A percentile compares a stretch with the other conserved stretches of the same genome.
phyloP scores from a whole-genome alignment of 2,113 vertebrate species.

The Microcebus ravelobensis region DNA sequence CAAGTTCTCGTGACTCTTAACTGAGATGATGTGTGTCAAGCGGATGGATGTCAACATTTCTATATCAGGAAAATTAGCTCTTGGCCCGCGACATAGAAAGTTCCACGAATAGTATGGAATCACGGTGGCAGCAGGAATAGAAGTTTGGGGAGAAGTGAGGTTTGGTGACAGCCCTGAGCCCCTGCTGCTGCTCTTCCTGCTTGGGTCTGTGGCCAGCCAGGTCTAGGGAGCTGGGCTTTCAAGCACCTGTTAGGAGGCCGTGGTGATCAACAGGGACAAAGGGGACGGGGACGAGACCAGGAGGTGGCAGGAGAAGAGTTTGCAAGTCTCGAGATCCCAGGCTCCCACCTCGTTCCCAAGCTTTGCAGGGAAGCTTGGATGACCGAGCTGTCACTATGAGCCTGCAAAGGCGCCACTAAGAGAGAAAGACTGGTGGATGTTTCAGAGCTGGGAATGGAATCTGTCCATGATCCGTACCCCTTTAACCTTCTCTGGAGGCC shows the following conservation, averaged over 20 bases:
- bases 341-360: neutral
- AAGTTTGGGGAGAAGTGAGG: too few relatives aligned
- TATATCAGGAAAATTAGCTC: too few relatives aligned
- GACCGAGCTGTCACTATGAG: neutral
- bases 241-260: neutral
- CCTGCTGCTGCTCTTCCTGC: neutral
- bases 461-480: neutral
- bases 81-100: neutral
- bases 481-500: neutral
- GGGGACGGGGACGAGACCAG: neutral
- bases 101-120: fast-evolving
- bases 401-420: too few relatives aligned
- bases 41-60: too few relatives aligned
- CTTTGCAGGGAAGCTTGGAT: neutral
- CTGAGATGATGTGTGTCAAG: neutral
- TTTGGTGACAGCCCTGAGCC: neutral
- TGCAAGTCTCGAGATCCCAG: neutral
- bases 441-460: neutral
- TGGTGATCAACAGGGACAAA: neutral
- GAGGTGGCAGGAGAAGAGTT: neutral
- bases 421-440: neutral
- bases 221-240: neutral
- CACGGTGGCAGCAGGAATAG: neutral
- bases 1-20: neutral
- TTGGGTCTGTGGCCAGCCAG: neutral